phyloP scores from a whole-genome alignment of 2,113 vertebrate genomes.

The Tretioscincus oriximinensis region DNA sequence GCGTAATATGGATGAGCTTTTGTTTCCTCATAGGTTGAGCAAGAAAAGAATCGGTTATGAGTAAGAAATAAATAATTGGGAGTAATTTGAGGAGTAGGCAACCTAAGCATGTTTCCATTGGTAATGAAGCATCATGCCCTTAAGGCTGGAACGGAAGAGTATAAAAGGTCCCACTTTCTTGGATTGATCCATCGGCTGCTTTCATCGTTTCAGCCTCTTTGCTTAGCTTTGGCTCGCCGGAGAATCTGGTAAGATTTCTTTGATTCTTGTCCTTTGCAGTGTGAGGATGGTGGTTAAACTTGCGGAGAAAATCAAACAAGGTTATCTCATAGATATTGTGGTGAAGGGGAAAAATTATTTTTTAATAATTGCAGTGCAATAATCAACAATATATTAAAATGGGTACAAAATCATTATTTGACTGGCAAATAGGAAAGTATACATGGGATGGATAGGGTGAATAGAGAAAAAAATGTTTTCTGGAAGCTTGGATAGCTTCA shows the following conservation, averaged over 20 bases:
- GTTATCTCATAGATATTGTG: no score
- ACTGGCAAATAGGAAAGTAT: no score
- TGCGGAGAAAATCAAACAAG: no score
- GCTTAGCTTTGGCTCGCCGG: background rate
- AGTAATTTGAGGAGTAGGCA: background rate
- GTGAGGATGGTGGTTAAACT: no score
- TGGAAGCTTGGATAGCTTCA: no score
- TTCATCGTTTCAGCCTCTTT: background rate
- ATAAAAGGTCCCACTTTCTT: background rate
- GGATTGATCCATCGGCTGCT: background rate
- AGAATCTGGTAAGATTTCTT: background rate
- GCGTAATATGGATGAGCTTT: background rate
- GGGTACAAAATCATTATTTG: no score
- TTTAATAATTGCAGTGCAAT: no score
- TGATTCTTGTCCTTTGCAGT: background rate
- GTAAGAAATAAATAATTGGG: background rate
- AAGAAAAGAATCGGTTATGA: background rate
- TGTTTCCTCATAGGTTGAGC: background rate
- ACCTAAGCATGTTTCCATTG: background rate
- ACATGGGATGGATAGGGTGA: no score
- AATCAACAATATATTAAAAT: no score
- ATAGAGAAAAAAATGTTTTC: no score
- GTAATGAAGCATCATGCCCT: background rate
- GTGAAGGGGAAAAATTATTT: no score
- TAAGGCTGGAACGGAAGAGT: background rate